Base-by-base conservation (phyloP, 2,797 vertebrate genomes). In the Aldrovandia affinis region DNA sequence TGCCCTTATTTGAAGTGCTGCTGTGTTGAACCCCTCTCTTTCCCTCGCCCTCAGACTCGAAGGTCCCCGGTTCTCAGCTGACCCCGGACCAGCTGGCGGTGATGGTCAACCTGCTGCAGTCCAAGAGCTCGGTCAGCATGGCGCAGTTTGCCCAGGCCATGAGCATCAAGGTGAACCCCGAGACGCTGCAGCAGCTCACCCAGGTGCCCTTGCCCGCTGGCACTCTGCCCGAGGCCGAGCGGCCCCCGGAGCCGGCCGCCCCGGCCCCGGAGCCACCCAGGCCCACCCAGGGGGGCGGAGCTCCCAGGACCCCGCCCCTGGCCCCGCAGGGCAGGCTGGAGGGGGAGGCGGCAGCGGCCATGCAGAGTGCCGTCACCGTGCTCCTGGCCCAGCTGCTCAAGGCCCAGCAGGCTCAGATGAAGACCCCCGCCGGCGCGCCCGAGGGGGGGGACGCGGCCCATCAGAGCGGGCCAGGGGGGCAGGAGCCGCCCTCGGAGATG, bases 41-140 rank as follows among this genome's bases (percentile, higher is more conserved):
- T 18, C 81, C 5, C 83, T 12, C 92, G 87, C 91, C 89, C 91
- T 83, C 91, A 99, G 98, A 97, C 54, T 92, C 96, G 89, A 97
- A 97, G 93, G 97, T 95, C 90, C 94, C 96, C 88, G 97, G 95
- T 93, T 97, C 97, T 36, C 97, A 97, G 93, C 92, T 99, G 92
- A 98, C 97, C 88, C 97, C 98, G 94, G 98, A 95, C 93, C 97
- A 99, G 95, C 94, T 99, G 92, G 97, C 98, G 28, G 95, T 98
- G 90, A 96, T 99, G 77, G 94, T 99, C 88, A 99, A 98, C 92
- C 94, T 99, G 88, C 95, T 99, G 0, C 97, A 98, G 86, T 96
- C 97, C 92, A 97, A 98, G 94, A 96, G 93, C 79, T 93, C 95
- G 83, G 93, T 94, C 90, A 97, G 92, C 94, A 92, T 97, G 85